phyloP scores from a whole-genome alignment of 2,888 invertebrate genomes.

The Mythimna pallens region DNA sequence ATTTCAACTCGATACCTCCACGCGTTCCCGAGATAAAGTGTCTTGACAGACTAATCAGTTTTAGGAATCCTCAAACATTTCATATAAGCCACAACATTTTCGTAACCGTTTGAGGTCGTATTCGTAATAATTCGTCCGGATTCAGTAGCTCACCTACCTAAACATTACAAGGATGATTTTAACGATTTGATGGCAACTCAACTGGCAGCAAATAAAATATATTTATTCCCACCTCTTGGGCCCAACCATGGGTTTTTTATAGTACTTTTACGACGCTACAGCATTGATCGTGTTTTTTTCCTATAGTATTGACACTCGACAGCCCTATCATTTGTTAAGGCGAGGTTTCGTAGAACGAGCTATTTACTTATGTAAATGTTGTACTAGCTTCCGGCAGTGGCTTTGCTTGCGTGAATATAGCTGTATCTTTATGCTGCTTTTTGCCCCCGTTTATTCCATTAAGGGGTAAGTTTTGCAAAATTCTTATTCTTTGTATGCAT shows the following conservation, averaged over 20 bases:
- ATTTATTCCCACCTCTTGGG: conserved; percentile 52
- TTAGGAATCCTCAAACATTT: too few species aligned
- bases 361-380: neutral
- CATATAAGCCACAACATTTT: too few species aligned
- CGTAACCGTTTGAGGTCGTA: neutral
- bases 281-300: conserved; percentile 76
- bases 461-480: too few species aligned
- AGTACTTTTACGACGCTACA: conserved; percentile 76
- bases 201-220: conserved; percentile 45
- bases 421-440: too few species aligned
- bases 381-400: too few species aligned
- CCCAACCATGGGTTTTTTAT: conserved; percentile 72
- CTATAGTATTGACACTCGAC: conserved; percentile 9
- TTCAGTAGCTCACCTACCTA: conserved; percentile 1
- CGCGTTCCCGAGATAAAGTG: too few species aligned
- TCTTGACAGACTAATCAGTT: too few species aligned
- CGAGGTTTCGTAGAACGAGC: neutral
- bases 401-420: too few species aligned
- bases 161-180: conserved; percentile 39
- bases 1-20: too few species aligned
- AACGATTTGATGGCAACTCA: conserved; percentile 39
- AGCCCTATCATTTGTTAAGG: conserved; percentile 22
- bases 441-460: too few species aligned
- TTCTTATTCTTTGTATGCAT: too few species aligned
- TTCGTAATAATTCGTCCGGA: neutral